Conservation (phyloP, 2,797 vertebrate genomes). For the Falco concolor region DNA sequence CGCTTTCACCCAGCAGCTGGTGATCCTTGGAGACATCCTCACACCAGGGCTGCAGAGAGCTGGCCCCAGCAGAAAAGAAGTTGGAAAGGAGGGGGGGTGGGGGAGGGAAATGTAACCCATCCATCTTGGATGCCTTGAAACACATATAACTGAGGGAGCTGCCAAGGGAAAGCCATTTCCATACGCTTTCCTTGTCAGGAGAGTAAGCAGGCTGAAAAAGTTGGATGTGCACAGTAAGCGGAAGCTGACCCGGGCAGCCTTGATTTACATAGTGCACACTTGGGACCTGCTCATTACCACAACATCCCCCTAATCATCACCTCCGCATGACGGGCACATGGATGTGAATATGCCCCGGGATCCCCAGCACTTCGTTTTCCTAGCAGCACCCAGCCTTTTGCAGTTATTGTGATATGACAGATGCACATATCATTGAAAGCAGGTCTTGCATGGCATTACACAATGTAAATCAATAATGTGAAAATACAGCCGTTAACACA, state of each 20-base stretch:
- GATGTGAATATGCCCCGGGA: not conserved
- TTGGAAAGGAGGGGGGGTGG: not conserved
- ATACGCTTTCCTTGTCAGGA: conserved; percentile 19
- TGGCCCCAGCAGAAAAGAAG: not conserved
- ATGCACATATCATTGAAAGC: conserved; percentile 23
- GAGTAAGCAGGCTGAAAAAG: conserved; percentile 50
- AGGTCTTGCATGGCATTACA: conserved; percentile 51
- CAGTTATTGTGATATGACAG: conserved; percentile 44
- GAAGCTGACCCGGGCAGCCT: conserved; percentile 32
- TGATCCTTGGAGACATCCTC: not conserved
- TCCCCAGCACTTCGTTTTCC: not conserved
- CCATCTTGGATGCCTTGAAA: not conserved
- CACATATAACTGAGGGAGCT: not conserved
- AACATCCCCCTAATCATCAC: conserved; percentile 57
- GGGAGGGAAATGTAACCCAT: not conserved
- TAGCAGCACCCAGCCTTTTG: not conserved
- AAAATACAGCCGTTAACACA: conserved; percentile 61
- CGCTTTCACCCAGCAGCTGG: not conserved
- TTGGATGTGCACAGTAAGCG: not conserved
- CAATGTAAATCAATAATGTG: conserved; percentile 49
- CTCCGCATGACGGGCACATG: not conserved
- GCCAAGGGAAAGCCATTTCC: conserved; percentile 3
- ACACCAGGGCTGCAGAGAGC: rapidly evolving
- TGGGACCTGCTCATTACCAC: conserved; percentile 59
- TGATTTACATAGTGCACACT: conserved; percentile 41